Evolutionary conservation across 2,888 invertebrate species (phyloP).

Genomic region (Sabellastarte sp.): DNA sequence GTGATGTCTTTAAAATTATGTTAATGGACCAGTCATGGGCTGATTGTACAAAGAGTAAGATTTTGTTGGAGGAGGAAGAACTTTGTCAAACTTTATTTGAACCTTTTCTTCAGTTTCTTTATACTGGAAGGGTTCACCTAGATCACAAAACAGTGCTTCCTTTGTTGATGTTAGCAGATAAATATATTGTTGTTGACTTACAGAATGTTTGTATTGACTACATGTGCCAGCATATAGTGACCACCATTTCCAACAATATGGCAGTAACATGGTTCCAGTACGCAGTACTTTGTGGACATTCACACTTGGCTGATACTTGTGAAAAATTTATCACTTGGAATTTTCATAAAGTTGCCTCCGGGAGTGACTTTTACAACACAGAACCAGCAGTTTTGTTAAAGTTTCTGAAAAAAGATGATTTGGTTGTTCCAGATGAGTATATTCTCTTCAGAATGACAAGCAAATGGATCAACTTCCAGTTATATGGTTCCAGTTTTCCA

Average conservation of each 20-base stretch:
- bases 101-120: slow-evolving; percentile 84
- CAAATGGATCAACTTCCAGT: slow-evolving; percentile 76
- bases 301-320: slow-evolving; percentile 64
- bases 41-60: slow-evolving; percentile 81
- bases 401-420: slow-evolving; percentile 73
- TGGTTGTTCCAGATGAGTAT: slow-evolving; percentile 87
- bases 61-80: slow-evolving; percentile 82
- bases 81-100: slow-evolving; percentile 83
- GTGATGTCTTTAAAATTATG: slow-evolving; percentile 95
- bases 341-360: slow-evolving; percentile 77
- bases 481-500: slow-evolving; percentile 37
- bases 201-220: slow-evolving; percentile 79
- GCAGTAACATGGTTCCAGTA: slow-evolving; percentile 90
- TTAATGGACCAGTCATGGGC: slow-evolving; percentile 91
- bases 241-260: slow-evolving; percentile 78
- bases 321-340: slow-evolving; percentile 76
- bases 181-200: slow-evolving; percentile 91
- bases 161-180: slow-evolving; percentile 85
- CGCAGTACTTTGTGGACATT: slow-evolving; percentile 78
- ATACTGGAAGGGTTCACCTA: slow-evolving; percentile 85
- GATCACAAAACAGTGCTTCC: slow-evolving; percentile 82
- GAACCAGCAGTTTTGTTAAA: slow-evolving; percentile 76
- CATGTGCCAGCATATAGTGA: slow-evolving; percentile 83
- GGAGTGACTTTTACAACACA: slow-evolving; percentile 77
- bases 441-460: slow-evolving; percentile 75